Evolutionary conservation across 2,113 vertebrate species (phyloP).

Genomic region (Chinchilla lanigera): DNA sequence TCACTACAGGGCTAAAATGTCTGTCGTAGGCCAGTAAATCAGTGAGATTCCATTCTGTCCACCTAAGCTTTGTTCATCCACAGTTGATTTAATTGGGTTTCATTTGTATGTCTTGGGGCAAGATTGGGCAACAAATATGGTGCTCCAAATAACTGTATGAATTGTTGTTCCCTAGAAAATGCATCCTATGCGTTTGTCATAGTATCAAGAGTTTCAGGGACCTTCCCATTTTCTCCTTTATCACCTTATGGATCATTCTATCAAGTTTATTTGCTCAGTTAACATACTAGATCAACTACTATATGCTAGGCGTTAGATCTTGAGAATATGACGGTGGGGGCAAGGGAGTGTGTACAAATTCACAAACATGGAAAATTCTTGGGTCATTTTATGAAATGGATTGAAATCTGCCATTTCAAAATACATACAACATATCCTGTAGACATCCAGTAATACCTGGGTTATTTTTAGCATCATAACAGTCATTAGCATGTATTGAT

Average conservation of each 20-base stretch:
- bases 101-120: not conserved
- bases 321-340: not conserved
- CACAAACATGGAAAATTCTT: not conserved
- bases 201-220: not conserved
- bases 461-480: not conserved
- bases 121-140: fast-evolving
- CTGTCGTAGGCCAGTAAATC: not conserved
- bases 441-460: too few relatives aligned
- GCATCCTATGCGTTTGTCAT: not conserved
- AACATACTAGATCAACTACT: not conserved
- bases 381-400: not conserved
- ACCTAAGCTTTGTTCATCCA: not conserved
- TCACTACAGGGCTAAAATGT: not conserved
- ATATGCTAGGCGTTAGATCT: not conserved
- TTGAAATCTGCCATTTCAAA: not conserved
- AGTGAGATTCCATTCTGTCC: not conserved
- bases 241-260: not conserved
- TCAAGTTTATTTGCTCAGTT: not conserved
- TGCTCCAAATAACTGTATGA: not conserved
- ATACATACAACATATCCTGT: not conserved
- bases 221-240: not conserved
- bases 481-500: not conserved
- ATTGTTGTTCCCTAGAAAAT: not conserved
- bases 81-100: not conserved
- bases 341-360: not conserved